Conservation (phyloP, 2,888 invertebrate genomes). For the Blastobasis lacticolella region DNA sequence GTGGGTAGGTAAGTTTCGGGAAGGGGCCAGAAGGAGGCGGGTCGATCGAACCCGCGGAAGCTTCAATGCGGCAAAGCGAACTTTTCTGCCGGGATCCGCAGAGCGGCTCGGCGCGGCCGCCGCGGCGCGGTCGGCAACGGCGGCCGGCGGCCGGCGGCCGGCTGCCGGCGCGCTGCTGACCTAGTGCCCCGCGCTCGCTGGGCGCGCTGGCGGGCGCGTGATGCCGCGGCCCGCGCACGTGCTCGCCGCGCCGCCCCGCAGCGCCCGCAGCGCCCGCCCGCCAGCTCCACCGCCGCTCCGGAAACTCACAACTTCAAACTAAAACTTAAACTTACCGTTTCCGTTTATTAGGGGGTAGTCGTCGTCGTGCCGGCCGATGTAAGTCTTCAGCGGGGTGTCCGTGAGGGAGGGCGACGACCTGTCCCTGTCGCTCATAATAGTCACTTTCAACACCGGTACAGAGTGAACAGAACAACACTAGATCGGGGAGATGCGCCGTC, state of each 20-base stretch:
- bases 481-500: constrained; percentile 57
- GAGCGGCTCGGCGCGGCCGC: constrained; percentile 5
- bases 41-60: constrained; percentile 57
- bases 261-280: constrained; percentile 26
- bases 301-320: neutral
- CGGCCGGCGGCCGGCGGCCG: too few species aligned
- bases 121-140: too few species aligned
- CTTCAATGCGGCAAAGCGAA: constrained; percentile 59
- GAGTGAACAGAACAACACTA: constrained; percentile 48
- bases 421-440: constrained; percentile 93
- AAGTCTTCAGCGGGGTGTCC: constrained; percentile 90
- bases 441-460: constrained; percentile 59
- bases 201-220: constrained; percentile 19
- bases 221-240: constrained; percentile 19
- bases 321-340: constrained; percentile 73
- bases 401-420: constrained; percentile 90
- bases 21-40: constrained; percentile 33
- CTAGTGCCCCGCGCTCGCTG: constrained; percentile 17
- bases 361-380: constrained; percentile 88
- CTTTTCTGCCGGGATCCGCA: constrained; percentile 27
- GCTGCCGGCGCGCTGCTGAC: constrained; percentile 16
- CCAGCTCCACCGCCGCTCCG: constrained; percentile 3
- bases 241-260: constrained; percentile 2
- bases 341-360: constrained; percentile 86
- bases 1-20: constrained; percentile 27